Evolutionary conservation across 2,113 vertebrate species (phyloP).

Genomic region (Sceloporus undulatus): DNA sequence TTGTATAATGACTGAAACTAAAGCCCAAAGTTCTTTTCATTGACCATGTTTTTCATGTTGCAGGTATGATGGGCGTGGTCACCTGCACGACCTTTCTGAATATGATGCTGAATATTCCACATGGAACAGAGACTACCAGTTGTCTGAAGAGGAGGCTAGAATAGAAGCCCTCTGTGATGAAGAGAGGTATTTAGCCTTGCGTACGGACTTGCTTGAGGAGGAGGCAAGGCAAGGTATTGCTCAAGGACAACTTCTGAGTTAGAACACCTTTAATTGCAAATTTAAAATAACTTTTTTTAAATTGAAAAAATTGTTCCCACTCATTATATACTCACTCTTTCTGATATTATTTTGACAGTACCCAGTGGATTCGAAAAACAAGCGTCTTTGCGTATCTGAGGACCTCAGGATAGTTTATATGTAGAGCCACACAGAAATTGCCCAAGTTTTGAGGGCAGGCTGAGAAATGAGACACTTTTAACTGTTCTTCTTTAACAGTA

Average conservation of each 20-base stretch:
- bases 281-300: slow-evolving; percentile 33
- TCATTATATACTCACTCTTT: slow-evolving; percentile 88
- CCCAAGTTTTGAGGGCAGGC: slow-evolving; percentile 82
- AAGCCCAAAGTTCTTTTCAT: slow-evolving; percentile 61
- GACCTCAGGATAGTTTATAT: slow-evolving; percentile 88
- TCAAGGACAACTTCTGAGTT: slow-evolving; percentile 80
- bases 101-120: slow-evolving; percentile 95
- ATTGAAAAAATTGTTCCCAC: slow-evolving; percentile 70
- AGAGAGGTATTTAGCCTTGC: slow-evolving; percentile 99
- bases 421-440: slow-evolving; percentile 82
- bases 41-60: slow-evolving; percentile 86
- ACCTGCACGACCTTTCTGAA: slow-evolving; percentile 99
- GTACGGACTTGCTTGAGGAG: slow-evolving; percentile 98
- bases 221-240: slow-evolving; percentile 97
- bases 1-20: slow-evolving; percentile 54
- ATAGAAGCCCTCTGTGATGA: slow-evolving; percentile 98
- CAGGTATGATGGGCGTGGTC: slow-evolving; percentile 99
- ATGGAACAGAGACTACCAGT: slow-evolving; percentile 96
- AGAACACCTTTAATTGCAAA: slow-evolving; percentile 66
- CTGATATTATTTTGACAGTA: slow-evolving; percentile 91
- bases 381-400: slow-evolving; percentile 86
- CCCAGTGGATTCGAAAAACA: slow-evolving; percentile 86
- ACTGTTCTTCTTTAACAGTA: slow-evolving; percentile 78
- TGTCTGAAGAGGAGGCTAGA: slow-evolving; percentile 97
- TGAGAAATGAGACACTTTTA: slow-evolving; percentile 79